Evolutionary conservation across 2,113 vertebrate genomes (phyloP), one percentile per base, ranked within the genome.

Genomic region (Cheirogaleus medius): DNA sequence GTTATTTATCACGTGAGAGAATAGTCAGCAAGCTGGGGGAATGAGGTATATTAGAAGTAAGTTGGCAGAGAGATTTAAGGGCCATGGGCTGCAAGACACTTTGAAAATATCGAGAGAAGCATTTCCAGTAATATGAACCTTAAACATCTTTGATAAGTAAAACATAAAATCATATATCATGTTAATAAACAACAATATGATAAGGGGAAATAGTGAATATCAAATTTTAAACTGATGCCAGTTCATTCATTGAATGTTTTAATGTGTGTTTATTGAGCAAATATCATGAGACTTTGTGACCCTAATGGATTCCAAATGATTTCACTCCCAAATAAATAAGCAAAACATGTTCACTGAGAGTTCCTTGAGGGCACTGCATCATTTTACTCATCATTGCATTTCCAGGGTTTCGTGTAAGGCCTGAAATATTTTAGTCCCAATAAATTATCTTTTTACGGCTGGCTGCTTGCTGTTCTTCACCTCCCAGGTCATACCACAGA

Each of bases 1-100:
- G 98, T 98, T 98, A 99, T 99, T 99, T 98, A 99, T 99, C 99
- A 99, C 96, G 87, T 98, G 98, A 98, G 98, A 97, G 98, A 98
- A 94, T 54, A 97, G 96, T 98, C 94, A 80, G 97, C 97, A 98
- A 98, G 98, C 97, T 73, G 52, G 56, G 91, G 95, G 96, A 94
- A 98, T 87, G 82, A 92, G 85, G 94, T 0, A 6, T 87, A 95
- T 76, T 76, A 96, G 96, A 98, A 97, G 96, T 6, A 7, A 97
- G 86, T 96, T 87, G 56, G 84, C 93, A 98, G 87, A 83, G 37
- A 97, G 90, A 97, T 83, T 98, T 98, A 98, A 97, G 96, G 91
- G 96, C 95, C 39, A 1, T 92, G 64, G 93, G 74, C 94, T 78
- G 34, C 96, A 94, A 96, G 95, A 91, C 87, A 95, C 95, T 98